Evolutionary conservation across 2,797 vertebrate species (phyloP).

Genomic region (Tragopan temminckii): DNA sequence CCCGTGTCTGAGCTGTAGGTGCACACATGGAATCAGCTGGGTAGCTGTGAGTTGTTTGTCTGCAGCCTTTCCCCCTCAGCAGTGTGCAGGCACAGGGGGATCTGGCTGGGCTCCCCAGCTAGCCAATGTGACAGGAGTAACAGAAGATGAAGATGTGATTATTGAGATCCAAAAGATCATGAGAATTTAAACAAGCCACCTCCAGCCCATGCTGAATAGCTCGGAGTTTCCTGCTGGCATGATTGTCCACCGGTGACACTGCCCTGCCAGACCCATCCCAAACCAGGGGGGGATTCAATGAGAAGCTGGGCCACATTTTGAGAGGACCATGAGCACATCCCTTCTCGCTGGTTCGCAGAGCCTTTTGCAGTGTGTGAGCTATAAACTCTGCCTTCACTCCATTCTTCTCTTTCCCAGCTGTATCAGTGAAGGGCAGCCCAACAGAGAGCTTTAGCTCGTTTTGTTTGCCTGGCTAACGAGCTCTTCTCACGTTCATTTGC

Average conservation of each 20-base stretch:
- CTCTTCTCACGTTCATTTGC: conserved; percentile 3
- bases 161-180: background rate
- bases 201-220: background rate
- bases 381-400: background rate
- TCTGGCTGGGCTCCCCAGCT: background rate
- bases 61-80: background rate
- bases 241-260: background rate
- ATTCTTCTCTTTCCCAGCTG: background rate
- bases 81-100: background rate
- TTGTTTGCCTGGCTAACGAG: background rate
- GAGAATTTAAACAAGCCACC: background rate
- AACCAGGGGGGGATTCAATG: accelerated
- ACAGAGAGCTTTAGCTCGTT: conserved; percentile 12
- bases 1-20: background rate
- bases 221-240: background rate
- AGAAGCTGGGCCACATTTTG: background rate
- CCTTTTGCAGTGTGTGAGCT: background rate
- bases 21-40: accelerated
- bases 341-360: background rate
- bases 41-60: background rate
- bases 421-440: background rate
- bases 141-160: background rate
- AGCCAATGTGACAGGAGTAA: background rate
- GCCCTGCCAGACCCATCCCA: background rate
- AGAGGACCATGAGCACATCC: background rate